Percentiles rank a stretch among this genome's conserved stretches.
These are phyloP conservation scores for Carduelis carduelis DNA, from an alignment of 2,797 vertebrate genomes.

Conservation along the genomic window DNA sequence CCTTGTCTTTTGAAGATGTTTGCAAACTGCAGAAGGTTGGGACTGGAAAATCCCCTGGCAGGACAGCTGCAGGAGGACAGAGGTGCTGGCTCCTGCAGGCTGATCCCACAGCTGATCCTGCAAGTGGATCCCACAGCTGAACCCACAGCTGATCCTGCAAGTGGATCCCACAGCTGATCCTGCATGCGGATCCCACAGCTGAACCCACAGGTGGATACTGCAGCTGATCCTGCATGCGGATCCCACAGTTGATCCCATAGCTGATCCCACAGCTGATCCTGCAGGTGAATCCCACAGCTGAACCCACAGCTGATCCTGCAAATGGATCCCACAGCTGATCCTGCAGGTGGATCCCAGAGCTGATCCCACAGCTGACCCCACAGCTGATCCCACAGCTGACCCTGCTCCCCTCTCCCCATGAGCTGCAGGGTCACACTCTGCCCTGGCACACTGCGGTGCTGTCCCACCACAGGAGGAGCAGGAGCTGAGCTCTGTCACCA, in stretches of 20 bases:
- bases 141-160: fast-evolving
- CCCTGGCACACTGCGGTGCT: background rate
- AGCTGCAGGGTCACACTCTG: background rate
- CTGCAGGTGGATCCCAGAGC: no score
- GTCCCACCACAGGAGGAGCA: background rate
- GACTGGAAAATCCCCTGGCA: background rate
- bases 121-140: background rate
- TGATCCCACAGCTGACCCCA: no score
- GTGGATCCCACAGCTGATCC: background rate
- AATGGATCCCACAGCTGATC: background rate
- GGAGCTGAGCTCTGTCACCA: conserved; percentile 2
- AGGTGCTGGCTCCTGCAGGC: background rate
- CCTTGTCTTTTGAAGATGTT: background rate
- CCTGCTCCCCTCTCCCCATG: background rate
- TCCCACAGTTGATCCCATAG: no score
- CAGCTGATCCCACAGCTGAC: background rate
- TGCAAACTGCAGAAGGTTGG: background rate
- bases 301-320: no score
- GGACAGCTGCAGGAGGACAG: background rate
- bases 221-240: background rate
- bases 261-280: no score
- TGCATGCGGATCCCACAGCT: no score
- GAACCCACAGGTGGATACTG: no score
- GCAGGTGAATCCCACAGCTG: no score
- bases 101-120: background rate